These are phyloP conservation scores for Artibeus lituratus DNA, from an alignment of 2,797 vertebrate genomes.

Conservation along the genomic window DNA sequence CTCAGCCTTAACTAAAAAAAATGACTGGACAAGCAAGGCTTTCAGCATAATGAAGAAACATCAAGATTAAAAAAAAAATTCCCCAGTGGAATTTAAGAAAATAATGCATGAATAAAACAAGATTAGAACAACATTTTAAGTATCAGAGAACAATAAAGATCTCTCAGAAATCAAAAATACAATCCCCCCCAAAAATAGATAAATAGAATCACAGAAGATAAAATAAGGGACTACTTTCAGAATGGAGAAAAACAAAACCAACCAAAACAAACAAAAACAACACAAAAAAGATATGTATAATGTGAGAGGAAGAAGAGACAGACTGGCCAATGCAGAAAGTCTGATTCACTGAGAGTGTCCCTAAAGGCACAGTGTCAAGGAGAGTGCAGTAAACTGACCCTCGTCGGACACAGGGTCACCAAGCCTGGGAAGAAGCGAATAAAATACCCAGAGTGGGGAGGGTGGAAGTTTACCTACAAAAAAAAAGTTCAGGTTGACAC, in stretches of 20 bases:
- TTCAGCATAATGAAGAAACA: not conserved
- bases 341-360: not conserved
- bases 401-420: not conserved
- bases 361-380: not conserved
- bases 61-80: not conserved
- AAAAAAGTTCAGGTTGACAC: not conserved
- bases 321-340: not conserved
- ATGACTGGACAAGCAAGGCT: not conserved
- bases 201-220: not conserved
- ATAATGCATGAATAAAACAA: not conserved
- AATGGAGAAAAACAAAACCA: not conserved
- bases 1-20: not conserved
- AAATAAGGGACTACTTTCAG: not conserved
- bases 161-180: not conserved
- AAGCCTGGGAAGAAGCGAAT: not conserved
- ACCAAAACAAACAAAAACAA: not conserved
- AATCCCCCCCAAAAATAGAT: not conserved
- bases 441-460: not conserved
- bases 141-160: conserved; percentile 6
- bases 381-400: not conserved
- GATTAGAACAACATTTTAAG: not conserved
- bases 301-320: not conserved
- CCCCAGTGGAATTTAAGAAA: not conserved
- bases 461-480: not conserved
- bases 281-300: not conserved